These are phyloP conservation scores for Brachylomia viminalis DNA, from an alignment of 2,888 invertebrate genomes.

Conservation along the genomic window DNA sequence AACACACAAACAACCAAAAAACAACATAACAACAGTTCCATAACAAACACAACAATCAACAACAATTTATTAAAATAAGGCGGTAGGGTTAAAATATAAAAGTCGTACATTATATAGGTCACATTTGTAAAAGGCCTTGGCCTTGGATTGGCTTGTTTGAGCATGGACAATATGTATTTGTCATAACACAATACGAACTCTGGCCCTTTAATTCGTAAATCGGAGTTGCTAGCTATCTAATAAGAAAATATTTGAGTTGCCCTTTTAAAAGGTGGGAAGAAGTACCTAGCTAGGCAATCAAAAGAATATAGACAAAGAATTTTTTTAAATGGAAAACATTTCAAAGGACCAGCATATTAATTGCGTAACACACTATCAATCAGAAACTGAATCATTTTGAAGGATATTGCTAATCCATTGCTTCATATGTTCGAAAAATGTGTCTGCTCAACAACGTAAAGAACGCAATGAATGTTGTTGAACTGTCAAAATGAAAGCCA, in stretches of 20 bases:
- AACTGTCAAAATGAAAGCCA: too few relatives aligned
- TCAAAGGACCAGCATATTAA: too few relatives aligned
- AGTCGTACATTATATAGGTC: constrained; percentile 17
- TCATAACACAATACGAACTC: neutral
- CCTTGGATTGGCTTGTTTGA: neutral
- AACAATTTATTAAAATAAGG: constrained; percentile 56
- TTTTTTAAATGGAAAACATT: too few relatives aligned
- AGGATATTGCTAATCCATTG: too few relatives aligned
- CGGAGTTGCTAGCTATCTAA: constrained; percentile 4
- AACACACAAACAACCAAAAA: constrained; percentile 64
- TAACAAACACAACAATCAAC: constrained; percentile 38
- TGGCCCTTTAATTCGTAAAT: neutral
- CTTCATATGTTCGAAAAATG: too few relatives aligned
- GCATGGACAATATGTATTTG: constrained; percentile 1
- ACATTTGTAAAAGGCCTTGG: constrained; percentile 13
- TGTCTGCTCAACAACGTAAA: too few relatives aligned
- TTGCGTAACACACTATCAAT: too few relatives aligned
- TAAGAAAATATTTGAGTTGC: neutral
- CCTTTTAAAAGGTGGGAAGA: neutral
- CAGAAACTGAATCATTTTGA: too few relatives aligned
- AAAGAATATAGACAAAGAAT: neutral
- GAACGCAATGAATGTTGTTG: too few relatives aligned
- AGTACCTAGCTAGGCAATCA: neutral
- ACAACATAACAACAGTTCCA: constrained; percentile 47
- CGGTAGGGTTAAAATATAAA: constrained; percentile 48